These are phyloP conservation scores for Hucho hucho DNA, from an alignment of 2,113 vertebrate genomes.

Conservation along the genomic window DNA sequence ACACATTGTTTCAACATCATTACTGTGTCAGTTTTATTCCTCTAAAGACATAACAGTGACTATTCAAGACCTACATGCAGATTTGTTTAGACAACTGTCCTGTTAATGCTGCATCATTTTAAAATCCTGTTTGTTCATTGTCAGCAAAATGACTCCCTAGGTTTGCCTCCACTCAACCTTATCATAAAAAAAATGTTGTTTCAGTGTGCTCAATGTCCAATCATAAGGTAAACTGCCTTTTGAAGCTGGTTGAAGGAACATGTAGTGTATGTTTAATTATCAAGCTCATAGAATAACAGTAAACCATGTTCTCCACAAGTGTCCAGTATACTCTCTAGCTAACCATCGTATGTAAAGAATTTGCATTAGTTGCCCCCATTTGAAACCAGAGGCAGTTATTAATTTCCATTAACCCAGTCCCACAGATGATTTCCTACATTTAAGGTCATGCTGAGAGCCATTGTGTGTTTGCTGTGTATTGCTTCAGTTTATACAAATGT, in stretches of 20 bases:
- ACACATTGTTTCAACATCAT: background rate
- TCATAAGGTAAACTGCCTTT: constrained; percentile 36
- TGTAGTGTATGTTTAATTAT: constrained; percentile 1
- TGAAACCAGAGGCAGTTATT: background rate
- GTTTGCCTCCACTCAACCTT: constrained; percentile 12
- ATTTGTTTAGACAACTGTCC: background rate
- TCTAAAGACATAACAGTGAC: background rate
- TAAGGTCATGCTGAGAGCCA: background rate
- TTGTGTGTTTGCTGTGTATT: constrained; percentile 5
- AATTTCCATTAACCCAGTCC: background rate
- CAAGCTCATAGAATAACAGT: too few species aligned
- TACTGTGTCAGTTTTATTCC: background rate
- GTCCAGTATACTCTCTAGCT: background rate
- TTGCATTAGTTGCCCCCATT: constrained; percentile 1
- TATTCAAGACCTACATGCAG: background rate
- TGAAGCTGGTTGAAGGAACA: constrained; percentile 17
- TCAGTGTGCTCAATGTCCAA: constrained; percentile 16
- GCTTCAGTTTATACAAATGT: constrained; percentile 4
- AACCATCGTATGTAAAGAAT: constrained; percentile 5
- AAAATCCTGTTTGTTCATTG: background rate
- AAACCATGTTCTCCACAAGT: too few species aligned
- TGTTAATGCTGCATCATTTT: too few species aligned
- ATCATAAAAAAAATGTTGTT: constrained; percentile 7
- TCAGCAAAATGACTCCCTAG: background rate
- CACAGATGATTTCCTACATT: constrained; percentile 8